These are phyloP conservation scores for Ctenomys sociabilis DNA, from an alignment of 2,113 vertebrate species.

Conservation along the genomic window DNA sequence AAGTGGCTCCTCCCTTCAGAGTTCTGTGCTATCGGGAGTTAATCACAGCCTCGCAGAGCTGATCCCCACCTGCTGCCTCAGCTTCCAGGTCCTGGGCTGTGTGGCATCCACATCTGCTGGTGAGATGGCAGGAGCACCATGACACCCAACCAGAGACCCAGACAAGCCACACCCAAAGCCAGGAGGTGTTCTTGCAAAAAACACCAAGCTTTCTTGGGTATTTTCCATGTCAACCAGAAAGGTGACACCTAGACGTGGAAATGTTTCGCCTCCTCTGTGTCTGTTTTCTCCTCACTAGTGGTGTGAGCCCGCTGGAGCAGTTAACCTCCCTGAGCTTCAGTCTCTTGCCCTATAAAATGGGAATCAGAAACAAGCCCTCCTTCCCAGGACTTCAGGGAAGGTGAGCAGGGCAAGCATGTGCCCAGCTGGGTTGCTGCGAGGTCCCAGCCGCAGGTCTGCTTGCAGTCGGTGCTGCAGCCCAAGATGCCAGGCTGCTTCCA, in stretches of 20 bases:
- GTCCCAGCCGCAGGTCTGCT: background rate
- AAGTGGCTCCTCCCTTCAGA: background rate
- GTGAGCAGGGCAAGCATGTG: background rate
- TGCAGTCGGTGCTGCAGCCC: background rate
- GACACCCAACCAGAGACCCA: background rate
- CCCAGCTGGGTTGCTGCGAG: background rate
- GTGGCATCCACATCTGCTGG: background rate
- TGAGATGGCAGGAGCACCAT: background rate
- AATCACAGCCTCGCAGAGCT: background rate
- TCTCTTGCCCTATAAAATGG: background rate
- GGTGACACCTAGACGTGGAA: background rate
- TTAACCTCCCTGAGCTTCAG: constrained; percentile 15
- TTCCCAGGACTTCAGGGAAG: background rate
- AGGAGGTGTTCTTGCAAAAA: background rate
- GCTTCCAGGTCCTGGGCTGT: background rate
- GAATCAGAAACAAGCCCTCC: background rate
- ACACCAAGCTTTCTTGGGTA: background rate
- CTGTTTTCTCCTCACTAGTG: background rate
- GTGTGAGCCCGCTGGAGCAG: background rate
- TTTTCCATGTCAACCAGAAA: background rate
- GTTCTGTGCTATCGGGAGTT: background rate
- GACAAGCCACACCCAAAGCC: background rate
- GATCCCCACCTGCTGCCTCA: background rate
- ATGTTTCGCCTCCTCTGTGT: background rate
- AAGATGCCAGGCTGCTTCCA: background rate